These are phyloP conservation scores for Sympetrum striolatum DNA, from an alignment of 2,888 invertebrate genomes.

Conservation along the genomic window DNA sequence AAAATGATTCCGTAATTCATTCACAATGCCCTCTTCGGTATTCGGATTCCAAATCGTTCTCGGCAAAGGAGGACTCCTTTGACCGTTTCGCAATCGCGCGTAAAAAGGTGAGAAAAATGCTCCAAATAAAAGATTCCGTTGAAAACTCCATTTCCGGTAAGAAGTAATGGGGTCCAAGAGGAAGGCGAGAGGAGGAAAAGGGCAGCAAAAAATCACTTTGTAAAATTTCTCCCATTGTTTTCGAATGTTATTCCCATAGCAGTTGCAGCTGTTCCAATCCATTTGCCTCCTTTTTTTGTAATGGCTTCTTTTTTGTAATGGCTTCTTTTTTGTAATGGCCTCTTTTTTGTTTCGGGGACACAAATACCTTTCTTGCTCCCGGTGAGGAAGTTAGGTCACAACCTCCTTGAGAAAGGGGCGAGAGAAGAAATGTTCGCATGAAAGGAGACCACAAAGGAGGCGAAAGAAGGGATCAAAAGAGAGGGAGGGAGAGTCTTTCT, in stretches of 20 bases:
- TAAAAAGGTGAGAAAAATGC: too few relatives aligned
- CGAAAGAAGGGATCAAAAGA: not conserved
- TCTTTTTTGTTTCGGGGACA: not conserved
- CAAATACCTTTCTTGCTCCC: not conserved
- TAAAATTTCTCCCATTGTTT: not conserved
- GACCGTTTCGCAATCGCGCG: too few relatives aligned
- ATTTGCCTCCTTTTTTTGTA: not conserved
- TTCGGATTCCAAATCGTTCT: too few relatives aligned
- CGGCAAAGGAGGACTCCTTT: too few relatives aligned
- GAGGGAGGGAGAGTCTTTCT: not conserved
- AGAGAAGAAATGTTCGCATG: not conserved
- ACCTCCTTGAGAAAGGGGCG: not conserved
- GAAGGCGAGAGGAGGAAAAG: not conserved
- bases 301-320: too few relatives aligned
- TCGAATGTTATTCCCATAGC: not conserved
- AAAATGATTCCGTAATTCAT: too few relatives aligned
- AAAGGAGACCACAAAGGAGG: not conserved
- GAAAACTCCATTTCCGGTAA: not conserved
- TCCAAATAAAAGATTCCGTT: not conserved
- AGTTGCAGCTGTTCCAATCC: not conserved
- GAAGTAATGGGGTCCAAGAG: not conserved
- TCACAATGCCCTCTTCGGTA: too few relatives aligned
- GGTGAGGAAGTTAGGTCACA: not conserved
- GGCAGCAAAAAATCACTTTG: not conserved
- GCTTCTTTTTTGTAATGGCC: not conserved